Evolutionary conservation across 2,797 vertebrate species (phyloP).

Genomic region (Crenichthys baileyi): DNA sequence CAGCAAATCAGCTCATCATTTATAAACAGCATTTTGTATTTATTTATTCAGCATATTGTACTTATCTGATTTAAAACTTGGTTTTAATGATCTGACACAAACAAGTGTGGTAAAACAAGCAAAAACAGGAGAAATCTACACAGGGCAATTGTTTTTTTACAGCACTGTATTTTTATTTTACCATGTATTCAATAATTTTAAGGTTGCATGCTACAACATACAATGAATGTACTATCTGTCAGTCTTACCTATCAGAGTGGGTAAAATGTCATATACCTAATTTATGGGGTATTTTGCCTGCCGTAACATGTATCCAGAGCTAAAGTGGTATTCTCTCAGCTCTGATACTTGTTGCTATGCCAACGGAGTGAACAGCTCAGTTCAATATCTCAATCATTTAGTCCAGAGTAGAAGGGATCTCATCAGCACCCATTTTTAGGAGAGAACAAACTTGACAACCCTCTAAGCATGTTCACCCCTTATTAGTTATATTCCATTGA

Average conservation of each 20-base stretch:
- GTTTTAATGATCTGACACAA: not conserved
- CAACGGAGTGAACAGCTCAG: slow-evolving; percentile 32
- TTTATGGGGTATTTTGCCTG: not conserved
- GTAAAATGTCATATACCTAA: not conserved
- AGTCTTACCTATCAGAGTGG: no score
- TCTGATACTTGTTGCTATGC: slow-evolving; percentile 54
- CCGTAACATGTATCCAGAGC: slow-evolving; percentile 4
- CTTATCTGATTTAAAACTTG: not conserved
- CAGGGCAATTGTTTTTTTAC: no score
- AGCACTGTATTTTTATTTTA: no score
- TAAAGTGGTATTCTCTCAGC: slow-evolving; percentile 1
- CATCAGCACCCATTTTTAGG: slow-evolving; percentile 27
- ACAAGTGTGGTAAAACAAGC: not conserved
- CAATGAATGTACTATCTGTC: no score
- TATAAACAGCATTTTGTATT: no score
- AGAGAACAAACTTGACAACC: not conserved
- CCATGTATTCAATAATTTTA: no score
- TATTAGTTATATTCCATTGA: slow-evolving; percentile 18
- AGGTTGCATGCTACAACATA: no score
- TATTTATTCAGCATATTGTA: no score
- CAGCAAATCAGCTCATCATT: no score
- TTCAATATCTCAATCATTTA: slow-evolving; percentile 23
- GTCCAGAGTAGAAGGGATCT: slow-evolving; percentile 11
- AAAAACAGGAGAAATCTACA: not conserved
- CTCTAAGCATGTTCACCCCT: not conserved